Conservation (phyloP, 2,113 vertebrate species). For the Crotalus tigris region DNA sequence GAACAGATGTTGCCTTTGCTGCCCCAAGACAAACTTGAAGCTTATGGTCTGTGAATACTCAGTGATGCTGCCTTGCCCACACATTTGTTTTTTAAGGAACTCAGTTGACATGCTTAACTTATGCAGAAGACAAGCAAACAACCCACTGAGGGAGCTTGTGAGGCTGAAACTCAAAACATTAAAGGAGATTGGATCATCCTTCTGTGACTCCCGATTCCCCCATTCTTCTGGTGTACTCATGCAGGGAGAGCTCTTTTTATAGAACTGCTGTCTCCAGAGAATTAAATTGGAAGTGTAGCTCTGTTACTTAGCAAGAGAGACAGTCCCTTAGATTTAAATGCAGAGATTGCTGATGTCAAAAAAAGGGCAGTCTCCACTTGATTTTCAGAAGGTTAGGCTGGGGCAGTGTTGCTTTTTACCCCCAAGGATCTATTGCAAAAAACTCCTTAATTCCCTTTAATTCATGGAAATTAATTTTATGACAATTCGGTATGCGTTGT, state of each 20-base stretch:
- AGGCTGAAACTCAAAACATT: background rate
- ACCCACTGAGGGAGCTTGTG: background rate
- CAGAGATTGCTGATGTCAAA: background rate
- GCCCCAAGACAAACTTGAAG: background rate
- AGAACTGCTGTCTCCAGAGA: background rate
- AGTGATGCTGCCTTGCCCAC: background rate
- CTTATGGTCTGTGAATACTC: background rate
- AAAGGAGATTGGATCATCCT: background rate
- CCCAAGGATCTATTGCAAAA: background rate
- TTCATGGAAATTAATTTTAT: background rate
- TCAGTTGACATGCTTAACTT: background rate
- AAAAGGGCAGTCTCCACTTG: conserved; percentile 8
- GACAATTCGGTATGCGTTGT: conserved; percentile 8
- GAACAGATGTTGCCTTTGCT: conserved; percentile 7
- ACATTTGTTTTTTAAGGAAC: background rate
- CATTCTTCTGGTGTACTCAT: accelerated
- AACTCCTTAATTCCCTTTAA: background rate
- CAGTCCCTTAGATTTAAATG: background rate
- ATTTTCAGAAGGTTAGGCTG: background rate
- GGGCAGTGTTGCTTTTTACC: background rate
- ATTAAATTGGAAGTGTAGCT: accelerated
- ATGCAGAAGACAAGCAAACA: background rate
- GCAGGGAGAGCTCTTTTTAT: background rate
- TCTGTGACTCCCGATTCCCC: background rate
- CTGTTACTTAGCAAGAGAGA: background rate